Conservation (phyloP, 1,140 invertebrate species). For the Cepaea nemoralis region DNA sequence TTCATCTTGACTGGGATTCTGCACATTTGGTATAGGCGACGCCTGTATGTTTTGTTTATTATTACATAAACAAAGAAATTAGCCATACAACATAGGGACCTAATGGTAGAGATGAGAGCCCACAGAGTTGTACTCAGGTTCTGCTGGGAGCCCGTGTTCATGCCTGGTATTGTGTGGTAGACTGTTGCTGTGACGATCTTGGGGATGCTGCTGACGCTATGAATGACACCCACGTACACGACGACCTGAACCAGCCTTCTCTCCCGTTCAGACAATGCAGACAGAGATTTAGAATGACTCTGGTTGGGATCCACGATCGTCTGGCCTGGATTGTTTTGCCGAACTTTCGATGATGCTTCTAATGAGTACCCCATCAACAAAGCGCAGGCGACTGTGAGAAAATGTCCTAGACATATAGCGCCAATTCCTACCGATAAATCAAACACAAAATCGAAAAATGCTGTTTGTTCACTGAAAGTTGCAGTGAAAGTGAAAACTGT, state of each 20-base stretch:
- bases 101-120: background rate
- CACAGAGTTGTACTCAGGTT: background rate
- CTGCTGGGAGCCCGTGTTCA: background rate
- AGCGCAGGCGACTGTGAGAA: too few species aligned
- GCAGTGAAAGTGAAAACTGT: too few species aligned
- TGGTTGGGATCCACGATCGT: background rate
- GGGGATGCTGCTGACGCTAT: background rate
- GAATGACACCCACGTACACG: background rate
- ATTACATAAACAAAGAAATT: slow-evolving; percentile 2
- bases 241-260: background rate
- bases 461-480: background rate
- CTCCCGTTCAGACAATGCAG: background rate
- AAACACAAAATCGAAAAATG: background rate
- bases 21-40: too few species aligned
- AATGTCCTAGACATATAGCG: background rate
- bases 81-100: background rate
- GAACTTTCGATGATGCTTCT: background rate
- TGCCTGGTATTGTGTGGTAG: background rate
- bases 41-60: background rate
- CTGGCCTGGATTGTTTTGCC: background rate
- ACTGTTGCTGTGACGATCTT: background rate
- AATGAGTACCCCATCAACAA: background rate
- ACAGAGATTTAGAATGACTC: background rate
- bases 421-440: background rate
- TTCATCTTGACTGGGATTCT: too few species aligned